These are phyloP conservation scores for Elgaria multicarinata DNA, from an alignment of 2,113 vertebrate genomes.

Conservation along the genomic window DNA sequence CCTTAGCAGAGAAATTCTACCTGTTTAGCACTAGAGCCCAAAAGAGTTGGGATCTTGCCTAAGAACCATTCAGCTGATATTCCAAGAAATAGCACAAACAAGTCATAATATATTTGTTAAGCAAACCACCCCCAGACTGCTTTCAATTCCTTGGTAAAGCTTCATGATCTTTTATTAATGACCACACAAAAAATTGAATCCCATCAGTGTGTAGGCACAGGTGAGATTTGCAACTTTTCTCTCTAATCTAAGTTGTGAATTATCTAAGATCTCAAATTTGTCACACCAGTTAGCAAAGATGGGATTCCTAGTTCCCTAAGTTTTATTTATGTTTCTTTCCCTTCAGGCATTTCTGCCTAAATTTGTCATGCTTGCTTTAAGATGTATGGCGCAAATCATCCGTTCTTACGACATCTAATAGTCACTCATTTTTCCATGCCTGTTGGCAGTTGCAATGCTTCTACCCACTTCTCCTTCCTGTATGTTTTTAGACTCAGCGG, in stretches of 20 bases:
- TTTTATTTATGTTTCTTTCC: background rate
- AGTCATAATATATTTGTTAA: background rate
- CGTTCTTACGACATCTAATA: constrained; percentile 25
- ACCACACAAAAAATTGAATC: background rate
- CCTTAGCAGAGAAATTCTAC: background rate
- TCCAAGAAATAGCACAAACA: background rate
- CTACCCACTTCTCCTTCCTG: background rate
- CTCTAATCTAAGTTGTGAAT: background rate
- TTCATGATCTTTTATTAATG: background rate
- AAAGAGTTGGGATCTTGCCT: constrained; percentile 16
- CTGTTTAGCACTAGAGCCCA: constrained; percentile 7
- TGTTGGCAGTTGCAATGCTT: constrained; percentile 41
- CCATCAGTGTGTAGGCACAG: constrained; percentile 5
- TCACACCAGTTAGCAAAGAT: background rate
- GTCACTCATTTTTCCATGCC: constrained; percentile 36
- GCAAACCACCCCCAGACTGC: background rate
- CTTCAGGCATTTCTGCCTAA: constrained; percentile 18
- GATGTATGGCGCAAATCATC: constrained; percentile 38
- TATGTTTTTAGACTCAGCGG: background rate
- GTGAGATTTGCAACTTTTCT: background rate
- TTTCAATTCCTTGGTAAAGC: background rate
- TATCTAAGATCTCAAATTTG: background rate
- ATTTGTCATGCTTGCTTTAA: constrained; percentile 45
- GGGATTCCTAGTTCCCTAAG: accelerated
- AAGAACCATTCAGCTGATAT: background rate